Conservation (phyloP, 2,113 vertebrate genomes). For the Apteryx owenii region DNA sequence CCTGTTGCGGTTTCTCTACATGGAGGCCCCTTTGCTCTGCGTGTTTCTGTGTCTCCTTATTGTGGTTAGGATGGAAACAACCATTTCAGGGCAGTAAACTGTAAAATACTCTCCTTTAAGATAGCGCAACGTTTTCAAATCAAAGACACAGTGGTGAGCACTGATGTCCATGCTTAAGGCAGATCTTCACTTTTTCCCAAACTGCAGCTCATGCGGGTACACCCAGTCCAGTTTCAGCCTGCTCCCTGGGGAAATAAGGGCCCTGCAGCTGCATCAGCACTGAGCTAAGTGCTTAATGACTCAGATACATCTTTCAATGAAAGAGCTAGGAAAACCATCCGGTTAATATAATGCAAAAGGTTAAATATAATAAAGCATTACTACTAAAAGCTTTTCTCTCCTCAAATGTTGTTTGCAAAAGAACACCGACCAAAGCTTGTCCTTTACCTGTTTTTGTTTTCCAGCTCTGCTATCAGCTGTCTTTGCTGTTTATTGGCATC, state of each 20-base stretch:
- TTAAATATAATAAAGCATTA: neutral
- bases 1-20: neutral
- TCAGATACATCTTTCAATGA: neutral
- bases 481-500: conserved; percentile 96
- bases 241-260: neutral
- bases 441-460: conserved; percentile 94
- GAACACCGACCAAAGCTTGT: neutral
- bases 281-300: neutral
- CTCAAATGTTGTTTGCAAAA: neutral
- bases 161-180: neutral
- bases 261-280: neutral
- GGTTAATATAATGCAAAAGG: neutral
- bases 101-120: neutral
- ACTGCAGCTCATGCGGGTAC: too few relatives aligned
- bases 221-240: neutral
- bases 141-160: too few relatives aligned
- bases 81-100: neutral
- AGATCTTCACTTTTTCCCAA: neutral
- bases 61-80: neutral
- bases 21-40: neutral
- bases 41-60: too few relatives aligned
- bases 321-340: neutral
- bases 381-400: neutral
- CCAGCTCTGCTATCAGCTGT: conserved; percentile 96
- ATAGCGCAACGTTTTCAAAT: neutral